Conservation (phyloP, 2,797 vertebrate genomes). For the Amazona finschi region DNA sequence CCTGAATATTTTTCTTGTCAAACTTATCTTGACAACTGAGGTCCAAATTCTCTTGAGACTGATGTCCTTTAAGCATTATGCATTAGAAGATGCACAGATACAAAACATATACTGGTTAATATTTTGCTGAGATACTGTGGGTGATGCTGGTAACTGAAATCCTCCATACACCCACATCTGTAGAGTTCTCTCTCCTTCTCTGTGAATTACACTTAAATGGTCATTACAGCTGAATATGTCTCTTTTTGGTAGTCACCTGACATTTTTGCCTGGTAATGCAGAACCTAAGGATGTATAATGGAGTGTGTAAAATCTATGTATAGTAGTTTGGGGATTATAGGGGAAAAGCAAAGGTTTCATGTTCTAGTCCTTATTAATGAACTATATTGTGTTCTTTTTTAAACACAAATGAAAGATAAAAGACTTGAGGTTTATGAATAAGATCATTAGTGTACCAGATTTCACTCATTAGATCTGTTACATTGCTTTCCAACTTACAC, state of each 20-base stretch:
- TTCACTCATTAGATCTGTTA: constrained; percentile 1
- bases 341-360: not conserved
- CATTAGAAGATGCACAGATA: not conserved
- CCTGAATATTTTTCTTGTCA: not conserved
- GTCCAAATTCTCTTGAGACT: not conserved
- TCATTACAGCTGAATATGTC: not conserved
- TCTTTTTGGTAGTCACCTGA: not conserved
- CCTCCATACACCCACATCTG: fast-evolving
- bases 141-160: fast-evolving
- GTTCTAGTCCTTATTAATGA: not conserved
- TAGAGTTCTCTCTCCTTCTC: not conserved
- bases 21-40: not conserved
- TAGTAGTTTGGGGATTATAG: not conserved
- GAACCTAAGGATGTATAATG: not conserved
- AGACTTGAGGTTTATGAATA: not conserved
- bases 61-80: not conserved
- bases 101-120: not conserved
- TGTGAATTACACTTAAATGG: not conserved
- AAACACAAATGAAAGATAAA: constrained; percentile 10
- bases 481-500: not conserved
- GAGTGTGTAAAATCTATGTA: not conserved
- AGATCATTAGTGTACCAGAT: not conserved
- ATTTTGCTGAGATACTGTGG: not conserved
- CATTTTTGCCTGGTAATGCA: not conserved
- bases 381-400: not conserved